phyloP scores from a whole-genome alignment of 2,113 vertebrate species.

The Elachura formosa region DNA sequence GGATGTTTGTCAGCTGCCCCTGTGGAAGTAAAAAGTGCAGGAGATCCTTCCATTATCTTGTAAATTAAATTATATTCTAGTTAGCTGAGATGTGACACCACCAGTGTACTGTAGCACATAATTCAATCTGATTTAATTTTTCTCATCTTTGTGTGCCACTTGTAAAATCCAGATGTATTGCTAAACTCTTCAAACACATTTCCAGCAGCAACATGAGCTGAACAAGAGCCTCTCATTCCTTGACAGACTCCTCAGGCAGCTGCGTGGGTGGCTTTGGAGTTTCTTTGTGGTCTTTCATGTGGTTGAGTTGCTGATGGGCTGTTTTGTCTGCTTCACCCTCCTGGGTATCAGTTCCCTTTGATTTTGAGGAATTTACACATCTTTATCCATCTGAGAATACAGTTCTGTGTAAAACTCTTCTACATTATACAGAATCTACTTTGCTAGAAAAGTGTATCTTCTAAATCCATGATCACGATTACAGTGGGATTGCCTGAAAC shows the following conservation, averaged over 20 bases:
- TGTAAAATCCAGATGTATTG: conserved; percentile 49
- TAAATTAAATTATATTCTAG: neutral
- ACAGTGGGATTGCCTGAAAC: neutral
- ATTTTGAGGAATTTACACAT: conserved; percentile 59
- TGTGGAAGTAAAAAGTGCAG: neutral
- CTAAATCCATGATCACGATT: neutral
- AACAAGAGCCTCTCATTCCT: conserved; percentile 43
- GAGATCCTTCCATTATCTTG: neutral
- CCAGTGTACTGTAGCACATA: neutral
- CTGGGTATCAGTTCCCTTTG: conserved; percentile 54
- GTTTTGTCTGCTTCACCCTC: conserved; percentile 57
- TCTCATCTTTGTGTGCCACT: conserved; percentile 49
- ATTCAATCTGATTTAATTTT: conserved; percentile 30
- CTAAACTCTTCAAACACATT: conserved; percentile 58
- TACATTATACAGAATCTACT: conserved; percentile 43
- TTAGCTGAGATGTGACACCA: neutral
- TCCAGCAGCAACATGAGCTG: conserved; percentile 35
- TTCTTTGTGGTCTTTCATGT: conserved; percentile 66
- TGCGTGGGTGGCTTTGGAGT: conserved; percentile 57
- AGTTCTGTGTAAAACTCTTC: conserved; percentile 42
- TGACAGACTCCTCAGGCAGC: conserved; percentile 58
- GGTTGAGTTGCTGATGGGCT: conserved; percentile 59
- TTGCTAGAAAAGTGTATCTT: conserved; percentile 27
- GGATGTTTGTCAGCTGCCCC: neutral
- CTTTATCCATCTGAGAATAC: conserved; percentile 54